Percentiles rank a stretch among this genome's conserved stretches.
phyloP scores from a whole-genome alignment of 1,140 invertebrate genomes.

The Drosophila auraria region DNA sequence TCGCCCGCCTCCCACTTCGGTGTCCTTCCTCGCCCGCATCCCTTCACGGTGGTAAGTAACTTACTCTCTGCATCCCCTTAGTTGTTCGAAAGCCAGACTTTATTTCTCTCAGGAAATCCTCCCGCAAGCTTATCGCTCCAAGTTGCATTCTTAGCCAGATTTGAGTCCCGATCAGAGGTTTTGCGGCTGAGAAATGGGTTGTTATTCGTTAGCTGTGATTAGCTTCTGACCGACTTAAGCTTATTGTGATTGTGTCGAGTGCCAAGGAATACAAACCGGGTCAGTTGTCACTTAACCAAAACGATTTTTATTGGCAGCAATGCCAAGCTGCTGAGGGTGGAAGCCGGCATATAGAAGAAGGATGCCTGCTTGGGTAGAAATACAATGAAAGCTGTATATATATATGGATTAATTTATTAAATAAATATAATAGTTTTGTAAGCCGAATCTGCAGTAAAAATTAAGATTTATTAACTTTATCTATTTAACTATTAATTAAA shows the following conservation, averaged over 20 bases:
- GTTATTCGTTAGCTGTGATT: constrained; percentile 18
- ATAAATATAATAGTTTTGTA: too few relatives aligned
- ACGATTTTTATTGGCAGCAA: constrained; percentile 4
- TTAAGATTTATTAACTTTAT: too few relatives aligned
- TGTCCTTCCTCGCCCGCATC: constrained; percentile 19
- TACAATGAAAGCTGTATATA: not conserved
- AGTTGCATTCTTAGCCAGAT: constrained; percentile 18
- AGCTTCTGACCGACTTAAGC: constrained; percentile 13
- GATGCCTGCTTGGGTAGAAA: not conserved
- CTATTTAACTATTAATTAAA: too few relatives aligned
- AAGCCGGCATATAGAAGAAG: not conserved
- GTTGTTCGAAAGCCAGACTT: constrained; percentile 7
- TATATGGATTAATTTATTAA: too few relatives aligned
- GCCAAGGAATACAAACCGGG: constrained; percentile 29
- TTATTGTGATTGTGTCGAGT: constrained; percentile 11
- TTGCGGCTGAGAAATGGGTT: not conserved
- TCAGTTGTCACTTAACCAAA: constrained; percentile 21
- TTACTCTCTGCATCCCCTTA: constrained; percentile 14
- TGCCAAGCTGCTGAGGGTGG: not conserved
- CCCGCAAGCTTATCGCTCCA: not conserved
- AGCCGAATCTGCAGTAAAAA: too few relatives aligned
- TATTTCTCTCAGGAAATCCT: not conserved
- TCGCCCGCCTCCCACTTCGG: not conserved
- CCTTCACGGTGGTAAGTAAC: constrained; percentile 25
- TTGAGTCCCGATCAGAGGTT: constrained; percentile 29